These are phyloP conservation scores for Corythornis vintsioides DNA, from an alignment of 2,113 vertebrate genomes.

Conservation along the genomic window DNA sequence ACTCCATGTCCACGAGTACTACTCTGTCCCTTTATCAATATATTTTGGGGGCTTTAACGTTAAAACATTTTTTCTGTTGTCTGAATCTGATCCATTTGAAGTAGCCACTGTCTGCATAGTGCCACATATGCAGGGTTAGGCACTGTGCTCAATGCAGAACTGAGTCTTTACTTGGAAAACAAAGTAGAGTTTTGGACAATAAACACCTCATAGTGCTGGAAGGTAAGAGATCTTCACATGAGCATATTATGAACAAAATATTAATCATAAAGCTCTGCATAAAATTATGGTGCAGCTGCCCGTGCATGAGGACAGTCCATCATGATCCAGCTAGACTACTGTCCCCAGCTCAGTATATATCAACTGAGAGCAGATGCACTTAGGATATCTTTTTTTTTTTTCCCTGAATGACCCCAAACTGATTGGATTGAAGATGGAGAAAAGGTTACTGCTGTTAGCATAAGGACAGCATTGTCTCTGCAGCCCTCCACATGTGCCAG, in stretches of 20 bases:
- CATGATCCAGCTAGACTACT: neutral
- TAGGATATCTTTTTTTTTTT: neutral
- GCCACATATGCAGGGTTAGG: rapidly evolving
- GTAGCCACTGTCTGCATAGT: neutral
- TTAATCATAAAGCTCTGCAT: neutral
- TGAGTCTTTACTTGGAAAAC: neutral
- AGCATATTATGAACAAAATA: slow-evolving; percentile 10
- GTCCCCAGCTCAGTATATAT: neutral
- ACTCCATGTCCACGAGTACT: neutral
- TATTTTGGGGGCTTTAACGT: neutral
- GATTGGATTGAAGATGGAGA: neutral
- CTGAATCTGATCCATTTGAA: neutral
- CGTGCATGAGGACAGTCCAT: neutral
- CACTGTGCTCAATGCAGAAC: neutral
- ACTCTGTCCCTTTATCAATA: neutral
- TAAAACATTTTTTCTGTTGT: neutral
- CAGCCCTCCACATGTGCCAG: neutral
- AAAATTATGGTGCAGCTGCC: neutral
- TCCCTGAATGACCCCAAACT: neutral
- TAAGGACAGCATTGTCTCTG: neutral
- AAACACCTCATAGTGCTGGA: neutral
- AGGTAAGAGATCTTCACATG: neutral
- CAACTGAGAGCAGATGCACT: neutral
- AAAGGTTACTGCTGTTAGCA: neutral
- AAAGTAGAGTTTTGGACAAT: neutral